These are phyloP conservation scores for Anser cygnoides DNA, from an alignment of 2,113 vertebrate species.

Conservation along the genomic window DNA sequence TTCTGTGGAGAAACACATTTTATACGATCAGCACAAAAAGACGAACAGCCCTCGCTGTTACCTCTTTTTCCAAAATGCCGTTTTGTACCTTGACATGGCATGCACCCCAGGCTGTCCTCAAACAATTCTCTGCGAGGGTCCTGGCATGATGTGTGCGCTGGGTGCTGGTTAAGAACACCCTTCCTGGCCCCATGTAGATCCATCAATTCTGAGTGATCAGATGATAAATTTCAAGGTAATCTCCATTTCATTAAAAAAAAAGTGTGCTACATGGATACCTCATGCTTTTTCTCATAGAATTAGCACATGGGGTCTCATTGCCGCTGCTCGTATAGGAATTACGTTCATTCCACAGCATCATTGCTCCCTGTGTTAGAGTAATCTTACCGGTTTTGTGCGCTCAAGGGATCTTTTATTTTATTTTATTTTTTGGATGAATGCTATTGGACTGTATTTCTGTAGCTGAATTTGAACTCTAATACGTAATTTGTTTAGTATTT, in stretches of 20 bases:
- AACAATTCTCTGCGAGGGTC: background rate
- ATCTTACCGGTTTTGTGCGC: conserved; percentile 40
- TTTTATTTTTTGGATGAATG: background rate
- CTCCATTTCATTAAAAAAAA: background rate
- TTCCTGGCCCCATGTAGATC: background rate
- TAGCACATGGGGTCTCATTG: fast-evolving
- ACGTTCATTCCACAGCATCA: conserved; percentile 28
- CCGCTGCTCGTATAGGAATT: conserved; percentile 77
- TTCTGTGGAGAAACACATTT: conserved; percentile 71
- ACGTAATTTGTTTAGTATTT: background rate
- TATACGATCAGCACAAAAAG: conserved; percentile 66
- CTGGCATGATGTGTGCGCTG: fast-evolving
- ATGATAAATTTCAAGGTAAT: background rate
- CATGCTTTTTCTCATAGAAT: background rate
- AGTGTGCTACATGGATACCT: background rate
- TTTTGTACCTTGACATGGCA: background rate
- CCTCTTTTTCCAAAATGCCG: fast-evolving
- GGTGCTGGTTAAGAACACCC: background rate
- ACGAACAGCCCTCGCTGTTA: background rate
- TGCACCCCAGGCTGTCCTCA: background rate
- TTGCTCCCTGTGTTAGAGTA: background rate
- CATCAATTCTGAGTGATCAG: background rate
- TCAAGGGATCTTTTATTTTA: background rate
- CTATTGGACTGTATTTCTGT: background rate
- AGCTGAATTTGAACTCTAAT: background rate